phyloP scores from a whole-genome alignment of 2,888 invertebrate genomes.

The Lissonota sp. region DNA sequence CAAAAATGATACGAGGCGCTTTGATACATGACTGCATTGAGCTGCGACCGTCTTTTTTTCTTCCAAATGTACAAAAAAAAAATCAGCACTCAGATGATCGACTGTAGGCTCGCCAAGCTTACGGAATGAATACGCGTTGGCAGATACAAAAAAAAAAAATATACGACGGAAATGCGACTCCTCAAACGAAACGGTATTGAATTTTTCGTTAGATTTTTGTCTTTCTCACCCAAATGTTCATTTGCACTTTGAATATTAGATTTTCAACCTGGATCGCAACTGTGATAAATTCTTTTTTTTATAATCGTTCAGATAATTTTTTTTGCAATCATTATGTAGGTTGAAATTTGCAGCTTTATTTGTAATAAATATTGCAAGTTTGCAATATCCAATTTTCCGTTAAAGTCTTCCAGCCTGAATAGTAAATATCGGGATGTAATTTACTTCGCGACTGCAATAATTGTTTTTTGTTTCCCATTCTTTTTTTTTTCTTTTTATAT shows the following conservation, averaged over 20 bases:
- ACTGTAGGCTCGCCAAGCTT: constrained; percentile 46
- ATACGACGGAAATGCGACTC: too few relatives aligned
- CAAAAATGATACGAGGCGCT: constrained; percentile 16
- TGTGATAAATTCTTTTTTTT: too few relatives aligned
- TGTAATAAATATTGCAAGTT: too few relatives aligned
- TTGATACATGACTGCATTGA: constrained; percentile 14
- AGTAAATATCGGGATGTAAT: neutral
- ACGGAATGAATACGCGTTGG: constrained; percentile 35
- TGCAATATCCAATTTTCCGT: neutral
- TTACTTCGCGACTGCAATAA: neutral
- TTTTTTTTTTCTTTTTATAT: constrained; percentile 25
- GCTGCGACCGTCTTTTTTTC: neutral
- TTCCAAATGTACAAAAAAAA: constrained; percentile 9
- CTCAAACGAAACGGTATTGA: too few relatives aligned
- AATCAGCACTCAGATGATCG: constrained; percentile 28
- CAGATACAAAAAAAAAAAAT: constrained; percentile 13
- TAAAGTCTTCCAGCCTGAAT: neutral
- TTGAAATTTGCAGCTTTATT: too few relatives aligned
- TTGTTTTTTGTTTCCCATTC: neutral
- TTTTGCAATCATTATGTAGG: too few relatives aligned
- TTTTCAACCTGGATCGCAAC: too few relatives aligned
- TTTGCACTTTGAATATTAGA: too few relatives aligned
- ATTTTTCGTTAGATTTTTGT: too few relatives aligned
- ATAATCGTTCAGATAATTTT: too few relatives aligned
- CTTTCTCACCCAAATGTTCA: too few relatives aligned